A percentile compares a stretch with the other conserved stretches of the same genome.
Conservation (phyloP, 2,797 vertebrate genomes). For the Microtus agrestis region DNA sequence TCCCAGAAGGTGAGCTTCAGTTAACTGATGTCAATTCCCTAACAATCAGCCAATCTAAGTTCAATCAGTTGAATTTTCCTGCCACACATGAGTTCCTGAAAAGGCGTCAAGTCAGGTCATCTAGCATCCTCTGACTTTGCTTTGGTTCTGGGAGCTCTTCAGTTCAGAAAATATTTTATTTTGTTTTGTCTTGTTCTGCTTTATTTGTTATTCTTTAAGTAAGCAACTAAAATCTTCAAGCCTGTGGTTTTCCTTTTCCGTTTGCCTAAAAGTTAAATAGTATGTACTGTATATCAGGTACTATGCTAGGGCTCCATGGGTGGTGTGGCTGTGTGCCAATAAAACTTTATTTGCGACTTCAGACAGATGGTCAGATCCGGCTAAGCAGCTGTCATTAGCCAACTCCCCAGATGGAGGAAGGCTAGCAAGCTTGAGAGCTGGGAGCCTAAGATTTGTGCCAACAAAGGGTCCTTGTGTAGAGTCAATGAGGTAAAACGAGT, state of each 20-base stretch:
- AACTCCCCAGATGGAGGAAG: not conserved
- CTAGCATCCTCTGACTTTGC: not conserved
- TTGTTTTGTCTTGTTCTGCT: conserved; percentile 1
- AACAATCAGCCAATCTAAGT: not conserved
- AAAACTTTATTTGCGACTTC: not conserved
- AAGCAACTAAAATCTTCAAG: not conserved
- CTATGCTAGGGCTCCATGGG: not conserved
- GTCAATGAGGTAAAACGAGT: not conserved
- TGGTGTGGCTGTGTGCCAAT: not conserved
- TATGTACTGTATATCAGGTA: not conserved
- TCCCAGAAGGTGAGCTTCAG: not conserved
- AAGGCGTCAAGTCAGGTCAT: not conserved
- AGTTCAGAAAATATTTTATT: not conserved
- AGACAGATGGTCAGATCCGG: not conserved
- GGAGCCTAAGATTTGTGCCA: not conserved
- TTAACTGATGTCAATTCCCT: not conserved
- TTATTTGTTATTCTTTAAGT: not conserved
- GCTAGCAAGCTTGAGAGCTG: not conserved
- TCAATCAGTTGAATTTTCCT: not conserved
- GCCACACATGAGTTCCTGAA: not conserved
- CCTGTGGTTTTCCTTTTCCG: not conserved
- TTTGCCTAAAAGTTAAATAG: not conserved
- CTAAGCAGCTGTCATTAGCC: not conserved
- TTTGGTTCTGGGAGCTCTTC: not conserved
- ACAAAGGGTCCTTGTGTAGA: not conserved